phyloP scores from a whole-genome alignment of 2,113 vertebrate species.

The Rhipidura dahli region DNA sequence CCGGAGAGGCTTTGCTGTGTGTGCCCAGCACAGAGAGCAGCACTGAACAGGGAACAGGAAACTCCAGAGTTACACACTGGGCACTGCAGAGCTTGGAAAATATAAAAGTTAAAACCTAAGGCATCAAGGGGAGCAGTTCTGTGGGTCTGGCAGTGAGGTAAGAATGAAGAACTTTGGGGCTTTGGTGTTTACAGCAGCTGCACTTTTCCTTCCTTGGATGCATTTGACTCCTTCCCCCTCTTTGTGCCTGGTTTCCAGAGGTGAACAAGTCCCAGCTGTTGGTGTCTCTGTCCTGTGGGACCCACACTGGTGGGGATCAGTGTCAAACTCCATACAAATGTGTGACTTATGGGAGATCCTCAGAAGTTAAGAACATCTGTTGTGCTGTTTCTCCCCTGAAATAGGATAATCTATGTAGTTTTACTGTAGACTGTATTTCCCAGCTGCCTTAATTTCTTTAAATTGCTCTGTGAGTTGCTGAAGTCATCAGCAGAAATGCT shows the following conservation, averaged over 20 bases:
- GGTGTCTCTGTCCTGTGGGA: not conserved
- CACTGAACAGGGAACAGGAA: no score
- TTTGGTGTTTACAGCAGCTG: not conserved
- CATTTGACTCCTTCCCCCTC: not conserved
- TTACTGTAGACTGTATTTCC: constrained; percentile 29
- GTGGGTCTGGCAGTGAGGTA: fast-evolving
- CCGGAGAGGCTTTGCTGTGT: no score
- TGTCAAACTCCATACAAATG: not conserved
- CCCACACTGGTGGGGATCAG: not conserved
- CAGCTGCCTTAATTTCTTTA: constrained; percentile 44
- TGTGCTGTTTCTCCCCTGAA: not conserved
- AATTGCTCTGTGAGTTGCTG: constrained; percentile 55
- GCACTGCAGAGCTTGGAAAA: no score
- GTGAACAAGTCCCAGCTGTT: not conserved
- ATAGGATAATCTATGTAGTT: constrained; percentile 18
- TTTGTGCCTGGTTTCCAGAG: not conserved
- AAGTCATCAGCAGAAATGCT: constrained; percentile 60
- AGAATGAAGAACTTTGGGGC: fast-evolving
- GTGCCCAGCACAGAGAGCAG: no score
- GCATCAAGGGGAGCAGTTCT: no score
- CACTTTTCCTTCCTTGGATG: not conserved
- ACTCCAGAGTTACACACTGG: no score
- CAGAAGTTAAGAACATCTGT: not conserved
- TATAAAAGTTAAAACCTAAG: no score
- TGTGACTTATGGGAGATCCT: not conserved